Evolutionary conservation across 2,797 vertebrate species (phyloP), one percentile per base, ranked within the genome.

Genomic region (Xenops minutus): DNA sequence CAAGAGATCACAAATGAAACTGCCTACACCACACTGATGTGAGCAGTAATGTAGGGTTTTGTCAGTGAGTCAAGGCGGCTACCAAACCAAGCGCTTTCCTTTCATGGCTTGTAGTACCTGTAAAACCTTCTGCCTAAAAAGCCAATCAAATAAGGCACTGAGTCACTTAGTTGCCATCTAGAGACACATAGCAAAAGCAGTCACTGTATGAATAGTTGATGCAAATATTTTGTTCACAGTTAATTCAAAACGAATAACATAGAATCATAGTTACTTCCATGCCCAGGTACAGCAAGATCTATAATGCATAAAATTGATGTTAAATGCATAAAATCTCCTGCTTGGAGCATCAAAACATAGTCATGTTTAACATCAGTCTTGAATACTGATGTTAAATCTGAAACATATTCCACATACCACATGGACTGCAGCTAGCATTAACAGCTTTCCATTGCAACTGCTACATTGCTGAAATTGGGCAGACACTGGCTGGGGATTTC

Each of bases 241-340:
- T 96, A 95, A 95, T 95, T 93, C 94, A 82, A 93, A 90, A 95
- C 66, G 84, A 95, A 80, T 96, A 95, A 93, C 80, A 77, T 37
- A 58, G 81, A 75, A 74, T 81, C 82, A 34, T 89, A 89, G 56
- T 84, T 93, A 84, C 56, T 51, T 78, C 78, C 1, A 3, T 2
- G 5, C 44, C 22, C 80, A 92, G 71, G n/a, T 83, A 91, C 85
- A 82, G 79, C 73, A 83, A 83, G 55, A 78, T 87, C 92, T 85
- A 62, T 56, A 82, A 85, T 51, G 87, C 93, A 95, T 95, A 96
- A 95, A 95, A 95, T 89, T 96, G 94, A 96, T 93, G 91, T 88
- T 96, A 97, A 96, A 92, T 94, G 89, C 89, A 91, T 92, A 96
- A 96, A 96, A 96, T 93, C 73, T 95, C 89, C 91, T 94, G 77